phyloP scores from a whole-genome alignment of 2,888 invertebrate genomes.

The Leptopterna dolabrata region DNA sequence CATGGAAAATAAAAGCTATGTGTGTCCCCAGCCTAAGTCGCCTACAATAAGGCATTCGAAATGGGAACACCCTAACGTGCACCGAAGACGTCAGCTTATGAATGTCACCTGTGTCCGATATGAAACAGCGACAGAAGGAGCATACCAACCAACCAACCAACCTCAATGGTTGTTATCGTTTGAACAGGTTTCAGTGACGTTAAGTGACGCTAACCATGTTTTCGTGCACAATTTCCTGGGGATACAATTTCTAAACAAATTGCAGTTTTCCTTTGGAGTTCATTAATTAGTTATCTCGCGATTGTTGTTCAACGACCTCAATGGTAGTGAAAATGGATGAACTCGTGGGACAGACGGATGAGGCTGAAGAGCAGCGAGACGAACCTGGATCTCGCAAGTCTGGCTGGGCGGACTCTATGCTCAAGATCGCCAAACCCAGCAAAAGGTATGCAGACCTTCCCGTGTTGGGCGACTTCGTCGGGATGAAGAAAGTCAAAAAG shows the following conservation, averaged over 20 bases:
- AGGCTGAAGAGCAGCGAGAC: neutral
- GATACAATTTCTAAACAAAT: neutral
- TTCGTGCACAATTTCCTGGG: neutral
- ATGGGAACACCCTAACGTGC: too few relatives aligned
- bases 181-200: neutral
- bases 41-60: too few relatives aligned
- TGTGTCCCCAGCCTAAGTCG: too few relatives aligned
- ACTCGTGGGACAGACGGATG: neutral
- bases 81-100: too few relatives aligned
- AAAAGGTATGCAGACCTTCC: constrained; percentile 31
- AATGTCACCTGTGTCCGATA: too few relatives aligned
- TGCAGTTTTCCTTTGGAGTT: neutral
- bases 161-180: neutral
- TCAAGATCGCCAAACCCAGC: constrained; percentile 44
- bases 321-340: neutral
- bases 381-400: neutral
- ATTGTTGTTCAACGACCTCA: neutral
- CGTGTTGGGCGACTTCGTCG: constrained; percentile 32
- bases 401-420: constrained; percentile 50
- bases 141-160: too few relatives aligned
- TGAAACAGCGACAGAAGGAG: too few relatives aligned
- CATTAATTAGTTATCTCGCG: neutral
- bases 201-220: neutral
- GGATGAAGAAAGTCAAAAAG: neutral
- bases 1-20: too few relatives aligned